A percentile compares a stretch with the other conserved stretches of the same genome.
phyloP scores from a whole-genome alignment of 2,797 vertebrate species.

The Eulemur coronatus region DNA sequence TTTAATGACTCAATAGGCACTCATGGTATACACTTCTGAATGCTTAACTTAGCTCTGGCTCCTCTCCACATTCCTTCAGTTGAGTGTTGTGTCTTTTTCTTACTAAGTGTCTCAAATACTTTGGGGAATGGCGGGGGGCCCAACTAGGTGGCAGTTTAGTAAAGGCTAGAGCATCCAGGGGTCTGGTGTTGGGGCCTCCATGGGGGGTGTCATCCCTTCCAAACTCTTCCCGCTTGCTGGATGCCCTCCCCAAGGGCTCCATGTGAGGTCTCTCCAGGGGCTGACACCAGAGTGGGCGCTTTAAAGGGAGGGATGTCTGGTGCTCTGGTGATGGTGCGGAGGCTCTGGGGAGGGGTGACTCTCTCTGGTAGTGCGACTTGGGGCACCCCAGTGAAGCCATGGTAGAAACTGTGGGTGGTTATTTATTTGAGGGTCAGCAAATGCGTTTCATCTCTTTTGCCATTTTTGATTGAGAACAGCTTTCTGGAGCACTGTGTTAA shows the following conservation, averaged over 20 bases:
- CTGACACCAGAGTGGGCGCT: rapidly evolving
- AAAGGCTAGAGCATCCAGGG: no score
- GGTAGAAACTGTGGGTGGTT: background rate
- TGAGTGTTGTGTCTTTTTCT: background rate
- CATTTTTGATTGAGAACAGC: background rate
- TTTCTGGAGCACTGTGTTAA: background rate
- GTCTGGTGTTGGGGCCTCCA: rapidly evolving
- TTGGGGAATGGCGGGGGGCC: background rate
- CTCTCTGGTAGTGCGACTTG: background rate
- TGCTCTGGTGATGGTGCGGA: background rate
- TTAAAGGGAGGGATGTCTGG: no score
- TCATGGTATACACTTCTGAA: rapidly evolving
- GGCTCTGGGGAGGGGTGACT: background rate
- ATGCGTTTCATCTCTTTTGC: background rate
- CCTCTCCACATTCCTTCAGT: rapidly evolving
- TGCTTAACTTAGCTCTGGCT: background rate
- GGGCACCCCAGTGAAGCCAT: background rate
- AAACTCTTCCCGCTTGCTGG: background rate
- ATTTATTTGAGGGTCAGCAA: background rate
- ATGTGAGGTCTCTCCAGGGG: rapidly evolving
- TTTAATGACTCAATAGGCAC: no score
- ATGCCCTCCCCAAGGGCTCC: no score
- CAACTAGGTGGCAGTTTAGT: background rate
- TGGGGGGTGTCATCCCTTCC: no score
- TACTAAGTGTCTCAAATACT: background rate